These are phyloP conservation scores for Eilema depressum DNA, from an alignment of 2,888 invertebrate species.

Conservation along the genomic window DNA sequence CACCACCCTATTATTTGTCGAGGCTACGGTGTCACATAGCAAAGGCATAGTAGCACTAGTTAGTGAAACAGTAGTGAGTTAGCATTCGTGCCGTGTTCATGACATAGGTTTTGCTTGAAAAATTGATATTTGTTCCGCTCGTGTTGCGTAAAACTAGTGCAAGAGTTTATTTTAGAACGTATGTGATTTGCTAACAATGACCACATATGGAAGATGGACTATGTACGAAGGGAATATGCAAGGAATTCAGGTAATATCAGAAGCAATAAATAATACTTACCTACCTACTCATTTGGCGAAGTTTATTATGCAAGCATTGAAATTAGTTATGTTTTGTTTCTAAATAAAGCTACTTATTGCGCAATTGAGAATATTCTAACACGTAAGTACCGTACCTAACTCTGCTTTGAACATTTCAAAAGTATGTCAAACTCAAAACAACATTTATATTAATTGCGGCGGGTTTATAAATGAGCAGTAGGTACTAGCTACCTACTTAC, in stretches of 20 bases:
- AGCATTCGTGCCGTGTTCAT: slow-evolving; percentile 59
- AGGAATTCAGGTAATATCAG: slow-evolving; percentile 72
- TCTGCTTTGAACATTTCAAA: background rate
- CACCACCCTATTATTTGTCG: too few relatives aligned
- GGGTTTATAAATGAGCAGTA: background rate
- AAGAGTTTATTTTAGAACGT: slow-evolving; percentile 27
- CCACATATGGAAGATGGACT: slow-evolving; percentile 76
- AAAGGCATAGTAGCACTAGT: slow-evolving; percentile 23
- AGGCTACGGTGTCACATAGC: slow-evolving; percentile 69
- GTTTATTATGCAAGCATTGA: background rate
- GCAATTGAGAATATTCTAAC: slow-evolving; percentile 2
- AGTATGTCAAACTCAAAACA: background rate
- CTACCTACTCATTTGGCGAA: background rate
- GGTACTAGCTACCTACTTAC: background rate
- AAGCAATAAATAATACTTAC: background rate
- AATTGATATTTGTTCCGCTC: slow-evolving; percentile 27
- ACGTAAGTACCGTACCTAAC: background rate
- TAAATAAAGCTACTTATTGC: background rate
- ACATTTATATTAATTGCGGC: background rate
- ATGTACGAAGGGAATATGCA: slow-evolving; percentile 74
- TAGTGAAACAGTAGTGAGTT: slow-evolving; percentile 55
- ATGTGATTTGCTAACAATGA: slow-evolving; percentile 57
- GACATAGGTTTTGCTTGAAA: slow-evolving; percentile 32
- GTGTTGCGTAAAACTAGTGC: slow-evolving; percentile 34
- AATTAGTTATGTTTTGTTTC: slow-evolving; percentile 3